Conservation (phyloP, 2,797 vertebrate species). For the Pelochelys cantorii region DNA sequence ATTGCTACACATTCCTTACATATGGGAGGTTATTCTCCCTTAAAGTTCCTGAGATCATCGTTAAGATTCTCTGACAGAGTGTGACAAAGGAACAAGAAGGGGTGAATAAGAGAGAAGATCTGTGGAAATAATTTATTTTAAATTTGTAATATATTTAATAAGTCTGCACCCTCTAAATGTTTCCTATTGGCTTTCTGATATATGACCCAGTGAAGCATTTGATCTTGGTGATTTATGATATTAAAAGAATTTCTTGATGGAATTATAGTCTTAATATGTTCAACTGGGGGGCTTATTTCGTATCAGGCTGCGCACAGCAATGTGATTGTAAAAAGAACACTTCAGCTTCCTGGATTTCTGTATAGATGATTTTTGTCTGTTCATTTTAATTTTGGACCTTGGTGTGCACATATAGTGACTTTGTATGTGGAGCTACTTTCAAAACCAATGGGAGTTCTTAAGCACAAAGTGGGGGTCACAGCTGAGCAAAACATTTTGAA, state of each 20-base stretch:
- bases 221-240: background rate
- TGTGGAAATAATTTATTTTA: background rate
- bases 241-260: slow-evolving; percentile 31
- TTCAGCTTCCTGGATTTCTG: slow-evolving; percentile 66
- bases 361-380: slow-evolving; percentile 60
- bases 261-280: slow-evolving; percentile 52
- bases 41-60: background rate
- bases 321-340: slow-evolving; percentile 63
- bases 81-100: background rate
- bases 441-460: background rate
- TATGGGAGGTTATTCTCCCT: slow-evolving; percentile 17
- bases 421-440: background rate
- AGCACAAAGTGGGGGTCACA: background rate
- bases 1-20: rapidly evolving
- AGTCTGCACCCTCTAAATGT: background rate
- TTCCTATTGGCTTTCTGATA: background rate
- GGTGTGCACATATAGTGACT: background rate
- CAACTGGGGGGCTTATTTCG: slow-evolving; percentile 59
- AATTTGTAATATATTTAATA: background rate
- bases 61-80: background rate
- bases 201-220: slow-evolving; percentile 16
- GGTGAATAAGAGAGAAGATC: background rate
- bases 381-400: slow-evolving; percentile 26
- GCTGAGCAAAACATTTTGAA: background rate
- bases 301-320: slow-evolving; percentile 47